Conservation (phyloP, 2,888 invertebrate genomes). For the Lordiphosa fenestrarum region DNA sequence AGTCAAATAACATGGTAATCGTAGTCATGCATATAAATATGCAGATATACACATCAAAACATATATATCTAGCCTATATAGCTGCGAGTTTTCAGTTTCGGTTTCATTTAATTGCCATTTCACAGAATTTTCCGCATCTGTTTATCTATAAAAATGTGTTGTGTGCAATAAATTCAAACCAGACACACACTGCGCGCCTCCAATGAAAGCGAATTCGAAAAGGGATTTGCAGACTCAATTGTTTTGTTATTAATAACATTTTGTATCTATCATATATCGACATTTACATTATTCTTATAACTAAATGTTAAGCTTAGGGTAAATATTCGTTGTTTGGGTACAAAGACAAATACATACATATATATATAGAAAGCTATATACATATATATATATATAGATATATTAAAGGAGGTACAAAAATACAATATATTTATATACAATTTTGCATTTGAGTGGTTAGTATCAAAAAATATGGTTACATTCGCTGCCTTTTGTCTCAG, state of each 20-base stretch:
- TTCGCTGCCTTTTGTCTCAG: conserved; percentile 39
- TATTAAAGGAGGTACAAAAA: not conserved
- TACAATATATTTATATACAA: conserved; percentile 2
- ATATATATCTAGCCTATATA: conserved; percentile 8
- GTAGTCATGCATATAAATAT: conserved; percentile 9
- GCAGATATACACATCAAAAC: conserved; percentile 8
- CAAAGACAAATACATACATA: conserved; percentile 10
- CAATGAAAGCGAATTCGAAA: conserved; percentile 3
- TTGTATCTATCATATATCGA: conserved; percentile 8
- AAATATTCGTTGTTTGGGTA: conserved; percentile 29
- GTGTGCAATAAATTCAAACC: conserved; percentile 36
- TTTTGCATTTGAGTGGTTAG: conserved; percentile 22
- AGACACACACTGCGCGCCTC: conserved; percentile 4
- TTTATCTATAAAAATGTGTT: conserved; percentile 52
- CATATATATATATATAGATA: too few species aligned
- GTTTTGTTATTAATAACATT: conserved; percentile 10
- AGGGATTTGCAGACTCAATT: conserved; percentile 10
- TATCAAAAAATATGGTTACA: conserved; percentile 40
- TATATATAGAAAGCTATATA: conserved; percentile 1
- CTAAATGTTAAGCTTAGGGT: conserved; percentile 17
- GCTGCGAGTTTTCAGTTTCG: conserved; percentile 43
- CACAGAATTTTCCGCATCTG: conserved; percentile 54
- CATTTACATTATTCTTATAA: not conserved
- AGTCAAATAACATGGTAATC: conserved; percentile 23
- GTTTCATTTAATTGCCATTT: conserved; percentile 67